Percentiles rank a stretch among this genome's conserved stretches.
These are phyloP conservation scores for Carassius gibelio DNA, from an alignment of 2,113 vertebrate genomes.

Conservation along the genomic window DNA sequence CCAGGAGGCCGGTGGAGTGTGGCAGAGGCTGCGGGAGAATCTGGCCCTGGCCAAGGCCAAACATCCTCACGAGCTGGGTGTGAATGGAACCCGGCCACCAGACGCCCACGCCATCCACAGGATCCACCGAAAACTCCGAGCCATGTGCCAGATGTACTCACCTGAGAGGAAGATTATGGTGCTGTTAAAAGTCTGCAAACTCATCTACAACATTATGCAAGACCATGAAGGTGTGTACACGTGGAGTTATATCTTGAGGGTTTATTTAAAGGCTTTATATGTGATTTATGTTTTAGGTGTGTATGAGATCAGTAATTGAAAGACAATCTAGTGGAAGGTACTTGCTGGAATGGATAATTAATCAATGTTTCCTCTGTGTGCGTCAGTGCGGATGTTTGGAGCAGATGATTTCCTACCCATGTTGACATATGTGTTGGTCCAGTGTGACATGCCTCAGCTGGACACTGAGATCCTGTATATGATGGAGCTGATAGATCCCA, in stretches of 20 bases:
- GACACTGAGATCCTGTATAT: constrained; percentile 93
- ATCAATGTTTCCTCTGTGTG: not conserved
- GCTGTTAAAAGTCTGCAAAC: constrained; percentile 89
- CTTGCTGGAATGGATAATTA: not conserved
- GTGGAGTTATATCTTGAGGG: not conserved
- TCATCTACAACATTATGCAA: constrained; percentile 96
- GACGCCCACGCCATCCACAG: constrained; percentile 86
- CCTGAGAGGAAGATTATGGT: constrained; percentile 93
- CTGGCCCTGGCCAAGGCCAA: constrained; percentile 84
- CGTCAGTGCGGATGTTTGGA: constrained; percentile 89
- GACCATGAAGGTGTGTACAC: constrained; percentile 85
- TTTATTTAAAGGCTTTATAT: not conserved
- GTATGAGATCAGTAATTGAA: not conserved
- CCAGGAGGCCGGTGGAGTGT: constrained; percentile 81
- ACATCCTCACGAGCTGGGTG: constrained; percentile 87
- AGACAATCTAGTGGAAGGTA: not conserved
- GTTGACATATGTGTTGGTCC: constrained; percentile 90
- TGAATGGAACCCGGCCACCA: constrained; percentile 82
- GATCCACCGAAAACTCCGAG: constrained; percentile 88
- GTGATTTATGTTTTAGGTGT: not conserved
- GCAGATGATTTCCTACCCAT: constrained; percentile 96
- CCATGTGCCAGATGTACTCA: constrained; percentile 93
- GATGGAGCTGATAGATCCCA: constrained; percentile 94
- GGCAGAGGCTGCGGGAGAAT: constrained; percentile 89
- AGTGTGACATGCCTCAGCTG: constrained; percentile 92